Percentiles rank a stretch among this genome's conserved stretches.
phyloP scores from a whole-genome alignment of 2,888 invertebrate species.

The Troglohyphantes excavatus region DNA sequence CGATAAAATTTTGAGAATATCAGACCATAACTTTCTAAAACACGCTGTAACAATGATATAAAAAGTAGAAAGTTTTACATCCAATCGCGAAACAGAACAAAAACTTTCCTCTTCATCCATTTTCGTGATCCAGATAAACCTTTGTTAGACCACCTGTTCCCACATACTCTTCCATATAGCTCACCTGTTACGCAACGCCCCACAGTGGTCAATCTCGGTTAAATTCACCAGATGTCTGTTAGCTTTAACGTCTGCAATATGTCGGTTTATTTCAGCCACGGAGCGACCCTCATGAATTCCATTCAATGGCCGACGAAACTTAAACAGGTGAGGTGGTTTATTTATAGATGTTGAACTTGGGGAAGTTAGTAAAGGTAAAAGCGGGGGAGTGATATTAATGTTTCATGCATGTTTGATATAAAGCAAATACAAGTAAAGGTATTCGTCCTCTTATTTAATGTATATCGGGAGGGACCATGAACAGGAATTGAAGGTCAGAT shows the following conservation, averaged over 20 bases:
- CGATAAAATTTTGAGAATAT: too few species aligned
- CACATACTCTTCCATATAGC: too few species aligned
- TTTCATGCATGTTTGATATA: too few species aligned
- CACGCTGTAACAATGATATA: too few species aligned
- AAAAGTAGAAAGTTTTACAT: not conserved
- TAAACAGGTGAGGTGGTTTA: not conserved
- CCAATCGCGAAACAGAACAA: not conserved
- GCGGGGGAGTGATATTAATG: too few species aligned
- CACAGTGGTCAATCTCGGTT: not conserved
- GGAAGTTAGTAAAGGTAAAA: too few species aligned
- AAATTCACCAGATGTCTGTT: not conserved
- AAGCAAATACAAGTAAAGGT: too few species aligned
- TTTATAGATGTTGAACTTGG: not conserved
- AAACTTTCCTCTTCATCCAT: not conserved
- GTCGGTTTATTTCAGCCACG: constrained; percentile 14
- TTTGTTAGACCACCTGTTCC: constrained; percentile 27
- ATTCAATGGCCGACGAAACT: not conserved
- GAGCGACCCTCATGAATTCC: not conserved
- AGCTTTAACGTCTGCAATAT: not conserved
- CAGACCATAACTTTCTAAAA: too few species aligned
- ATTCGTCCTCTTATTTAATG: too few species aligned
- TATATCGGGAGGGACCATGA: too few species aligned
- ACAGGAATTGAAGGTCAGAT: too few species aligned
- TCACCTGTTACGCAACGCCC: too few species aligned
- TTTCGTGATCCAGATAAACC: not conserved